Conservation (phyloP, 1,140 invertebrate genomes). For the Zaprionus kolodkinae region DNA sequence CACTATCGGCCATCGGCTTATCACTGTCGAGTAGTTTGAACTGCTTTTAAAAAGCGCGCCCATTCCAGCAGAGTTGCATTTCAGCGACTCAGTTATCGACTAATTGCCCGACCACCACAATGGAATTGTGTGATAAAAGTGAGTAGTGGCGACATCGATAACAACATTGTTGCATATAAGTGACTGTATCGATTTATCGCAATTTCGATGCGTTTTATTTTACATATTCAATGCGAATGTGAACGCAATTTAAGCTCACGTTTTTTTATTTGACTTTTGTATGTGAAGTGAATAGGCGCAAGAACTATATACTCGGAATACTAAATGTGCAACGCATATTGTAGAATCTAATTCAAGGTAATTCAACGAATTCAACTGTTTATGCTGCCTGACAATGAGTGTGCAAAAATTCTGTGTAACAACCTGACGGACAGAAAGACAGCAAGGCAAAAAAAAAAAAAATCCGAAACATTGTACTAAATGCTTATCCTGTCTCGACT, state of each 20-base stretch:
- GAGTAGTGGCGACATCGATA: not conserved
- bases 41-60: not conserved
- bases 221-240: slow-evolving; percentile 24
- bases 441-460: slow-evolving; percentile 4
- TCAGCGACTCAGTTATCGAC: fast-evolving
- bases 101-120: slow-evolving; percentile 9
- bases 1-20: too few species aligned
- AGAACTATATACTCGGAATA: slow-evolving; percentile 17
- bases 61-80: not conserved
- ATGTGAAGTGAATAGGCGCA: slow-evolving; percentile 29
- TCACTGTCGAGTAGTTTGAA: too few species aligned
- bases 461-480: slow-evolving; percentile 18
- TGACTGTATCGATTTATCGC: slow-evolving; percentile 22
- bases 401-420: slow-evolving; percentile 24
- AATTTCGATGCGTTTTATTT: slow-evolving; percentile 17
- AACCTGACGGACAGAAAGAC: slow-evolving; percentile 5
- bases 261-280: slow-evolving; percentile 44
- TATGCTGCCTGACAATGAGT: slow-evolving; percentile 15
- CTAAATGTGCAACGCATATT: slow-evolving; percentile 46
- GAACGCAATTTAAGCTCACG: slow-evolving; percentile 42
- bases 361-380: slow-evolving; percentile 32
- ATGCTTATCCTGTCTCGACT: slow-evolving; percentile 20
- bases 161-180: slow-evolving; percentile 4
- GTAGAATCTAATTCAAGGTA: slow-evolving; percentile 58
- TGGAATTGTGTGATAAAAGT: not conserved